phyloP scores from a whole-genome alignment of 2,888 invertebrate genomes.

The Drosophila formosana region DNA sequence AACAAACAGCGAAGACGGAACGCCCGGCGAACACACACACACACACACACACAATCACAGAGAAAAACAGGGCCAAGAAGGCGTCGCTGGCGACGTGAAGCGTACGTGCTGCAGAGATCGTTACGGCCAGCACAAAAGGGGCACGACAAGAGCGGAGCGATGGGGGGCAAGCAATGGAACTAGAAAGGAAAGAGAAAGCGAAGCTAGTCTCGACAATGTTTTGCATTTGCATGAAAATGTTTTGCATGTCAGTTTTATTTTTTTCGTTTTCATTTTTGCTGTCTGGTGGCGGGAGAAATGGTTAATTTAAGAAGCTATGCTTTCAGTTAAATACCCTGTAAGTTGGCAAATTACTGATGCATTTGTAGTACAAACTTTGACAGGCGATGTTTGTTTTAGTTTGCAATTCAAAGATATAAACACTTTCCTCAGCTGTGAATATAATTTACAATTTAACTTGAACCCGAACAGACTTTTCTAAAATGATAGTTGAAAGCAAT shows the following conservation, averaged over 20 bases:
- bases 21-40: neutral
- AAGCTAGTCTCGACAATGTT: constrained; percentile 51
- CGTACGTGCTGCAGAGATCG: constrained; percentile 52
- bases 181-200: constrained; percentile 10
- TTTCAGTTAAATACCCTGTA: constrained; percentile 16
- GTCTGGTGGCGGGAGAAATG: neutral
- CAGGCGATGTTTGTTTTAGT: neutral
- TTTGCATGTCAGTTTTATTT: constrained; percentile 43
- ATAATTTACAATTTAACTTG: too few species aligned
- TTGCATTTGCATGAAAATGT: constrained; percentile 77
- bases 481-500: neutral
- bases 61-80: constrained; percentile 27
- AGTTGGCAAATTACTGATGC: too few species aligned
- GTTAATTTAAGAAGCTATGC: neutral
- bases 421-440: too few species aligned
- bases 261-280: constrained; percentile 3
- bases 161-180: neutral
- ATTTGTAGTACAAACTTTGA: neutral
- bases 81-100: constrained; percentile 40
- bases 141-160: neutral
- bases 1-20: constrained; percentile 44
- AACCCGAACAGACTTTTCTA: too few species aligned
- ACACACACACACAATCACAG: neutral
- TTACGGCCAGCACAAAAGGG: neutral
- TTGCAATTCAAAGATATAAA: too few species aligned